Conservation (phyloP, 2,797 vertebrate species). For the Sylvilagus floridanus region DNA sequence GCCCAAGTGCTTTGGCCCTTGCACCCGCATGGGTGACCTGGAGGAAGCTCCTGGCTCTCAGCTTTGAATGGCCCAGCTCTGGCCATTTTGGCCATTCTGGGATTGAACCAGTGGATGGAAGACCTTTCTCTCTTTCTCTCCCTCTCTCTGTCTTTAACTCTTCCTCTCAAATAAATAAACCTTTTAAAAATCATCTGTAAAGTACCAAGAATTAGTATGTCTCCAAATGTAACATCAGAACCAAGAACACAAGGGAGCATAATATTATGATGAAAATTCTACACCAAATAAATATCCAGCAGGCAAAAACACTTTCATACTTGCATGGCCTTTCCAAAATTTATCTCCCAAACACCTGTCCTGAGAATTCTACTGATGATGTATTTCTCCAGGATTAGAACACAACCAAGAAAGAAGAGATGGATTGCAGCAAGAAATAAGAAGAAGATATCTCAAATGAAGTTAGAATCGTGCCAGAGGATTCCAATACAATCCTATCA, state of each 20-base stretch:
- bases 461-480: too few species aligned
- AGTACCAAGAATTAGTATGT: background rate
- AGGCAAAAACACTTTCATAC: background rate
- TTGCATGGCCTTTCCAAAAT: background rate
- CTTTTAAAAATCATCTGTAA: background rate
- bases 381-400: background rate
- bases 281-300: background rate
- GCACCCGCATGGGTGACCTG: too few species aligned
- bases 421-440: background rate
- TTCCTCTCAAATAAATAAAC: too few species aligned
- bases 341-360: background rate
- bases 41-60: too few species aligned
- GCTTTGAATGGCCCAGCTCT: too few species aligned
- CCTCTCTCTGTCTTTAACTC: too few species aligned
- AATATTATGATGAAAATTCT: background rate
- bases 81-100: too few species aligned
- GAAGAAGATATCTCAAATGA: background rate
- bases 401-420: background rate
- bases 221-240: background rate
- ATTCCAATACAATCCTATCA: too few species aligned
- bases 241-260: background rate
- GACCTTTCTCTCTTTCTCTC: too few species aligned
- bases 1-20: too few species aligned
- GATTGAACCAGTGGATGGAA: too few species aligned
- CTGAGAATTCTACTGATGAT: background rate